These are phyloP conservation scores for Hemichromis elongatus DNA, from an alignment of 2,113 vertebrate genomes.

Conservation along the genomic window DNA sequence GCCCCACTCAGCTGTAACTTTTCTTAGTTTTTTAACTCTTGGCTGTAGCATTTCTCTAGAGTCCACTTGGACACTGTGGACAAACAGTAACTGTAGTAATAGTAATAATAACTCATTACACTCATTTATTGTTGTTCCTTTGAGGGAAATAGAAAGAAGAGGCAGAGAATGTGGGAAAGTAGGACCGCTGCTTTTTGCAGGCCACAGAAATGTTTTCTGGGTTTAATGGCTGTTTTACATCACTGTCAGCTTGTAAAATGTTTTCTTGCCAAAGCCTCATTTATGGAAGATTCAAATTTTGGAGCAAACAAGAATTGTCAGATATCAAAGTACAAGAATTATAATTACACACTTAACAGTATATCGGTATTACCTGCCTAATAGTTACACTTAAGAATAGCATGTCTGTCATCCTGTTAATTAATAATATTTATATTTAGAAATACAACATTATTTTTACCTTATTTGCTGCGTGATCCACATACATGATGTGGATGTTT, in stretches of 20 bases:
- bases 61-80: neutral
- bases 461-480: rapidly evolving
- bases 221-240: conserved; percentile 51
- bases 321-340: neutral
- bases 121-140: conserved; percentile 14
- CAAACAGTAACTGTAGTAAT: neutral
- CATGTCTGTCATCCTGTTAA: neutral
- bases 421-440: neutral
- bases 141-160: neutral
- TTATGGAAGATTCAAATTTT: conserved; percentile 1
- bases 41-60: neutral
- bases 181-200: neutral
- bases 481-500: neutral
- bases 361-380: neutral
- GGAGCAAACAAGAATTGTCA: neutral
- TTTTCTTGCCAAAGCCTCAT: neutral
- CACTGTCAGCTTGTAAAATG: conserved; percentile 36
- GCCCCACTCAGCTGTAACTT: neutral
- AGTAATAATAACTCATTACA: conserved; percentile 16
- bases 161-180: neutral
- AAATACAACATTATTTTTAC: neutral
- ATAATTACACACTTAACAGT: neutral
- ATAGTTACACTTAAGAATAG: neutral
- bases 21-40: neutral
- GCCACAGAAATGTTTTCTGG: conserved; percentile 35